These are phyloP conservation scores for Contarinia nasturtii DNA, from an alignment of 1,140 invertebrate species.

Conservation along the genomic window DNA sequence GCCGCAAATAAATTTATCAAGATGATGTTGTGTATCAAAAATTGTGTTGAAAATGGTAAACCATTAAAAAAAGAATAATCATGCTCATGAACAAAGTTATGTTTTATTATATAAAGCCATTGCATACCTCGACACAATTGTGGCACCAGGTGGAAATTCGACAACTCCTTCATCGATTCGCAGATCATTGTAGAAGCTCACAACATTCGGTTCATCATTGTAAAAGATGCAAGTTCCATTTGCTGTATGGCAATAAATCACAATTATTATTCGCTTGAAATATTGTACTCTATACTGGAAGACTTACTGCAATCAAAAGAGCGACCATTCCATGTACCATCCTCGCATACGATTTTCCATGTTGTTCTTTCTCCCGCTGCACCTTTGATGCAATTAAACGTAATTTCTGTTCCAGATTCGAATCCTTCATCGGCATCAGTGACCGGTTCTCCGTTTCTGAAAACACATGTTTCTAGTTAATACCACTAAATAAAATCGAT, in stretches of 20 bases:
- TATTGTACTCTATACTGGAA: conserved; percentile 1
- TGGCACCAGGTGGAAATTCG: conserved; percentile 53
- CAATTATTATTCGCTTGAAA: neutral
- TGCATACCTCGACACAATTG: conserved; percentile 39
- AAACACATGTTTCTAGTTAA: neutral
- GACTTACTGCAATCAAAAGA: conserved; percentile 48
- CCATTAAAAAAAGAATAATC: neutral
- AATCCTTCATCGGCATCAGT: conserved; percentile 31
- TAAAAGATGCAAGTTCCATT: conserved; percentile 55
- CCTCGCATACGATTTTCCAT: conserved; percentile 65
- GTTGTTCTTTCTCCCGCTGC: conserved; percentile 59
- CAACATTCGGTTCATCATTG: conserved; percentile 57
- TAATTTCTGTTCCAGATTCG: conserved; percentile 59
- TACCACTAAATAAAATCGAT: neutral
- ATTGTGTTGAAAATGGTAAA: neutral
- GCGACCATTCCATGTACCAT: conserved; percentile 62
- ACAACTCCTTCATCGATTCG: conserved; percentile 51
- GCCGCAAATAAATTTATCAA: neutral
- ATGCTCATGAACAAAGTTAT: neutral
- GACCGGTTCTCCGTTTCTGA: conserved; percentile 10
- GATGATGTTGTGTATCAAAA: neutral
- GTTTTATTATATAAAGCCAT: neutral
- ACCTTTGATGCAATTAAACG: conserved; percentile 58
- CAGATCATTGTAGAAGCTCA: conserved; percentile 59
- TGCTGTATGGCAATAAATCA: conserved; percentile 15